Evolutionary conservation across 2,797 vertebrate species (phyloP).

Genomic region (Phrynocephalus guinanensis): DNA sequence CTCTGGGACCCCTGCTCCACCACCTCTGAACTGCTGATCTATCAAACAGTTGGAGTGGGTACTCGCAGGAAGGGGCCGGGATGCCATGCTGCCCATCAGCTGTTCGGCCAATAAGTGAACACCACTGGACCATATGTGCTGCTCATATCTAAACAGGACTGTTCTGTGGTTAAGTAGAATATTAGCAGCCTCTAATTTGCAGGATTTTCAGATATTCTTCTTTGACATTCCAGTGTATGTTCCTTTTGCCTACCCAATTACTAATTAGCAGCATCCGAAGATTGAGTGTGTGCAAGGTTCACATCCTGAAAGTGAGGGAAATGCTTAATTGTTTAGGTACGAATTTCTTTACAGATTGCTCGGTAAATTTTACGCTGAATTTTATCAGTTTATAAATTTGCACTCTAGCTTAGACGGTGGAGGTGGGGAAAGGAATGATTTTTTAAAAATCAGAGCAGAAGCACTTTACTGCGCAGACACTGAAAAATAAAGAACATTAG

Average conservation of each 20-base stretch:
- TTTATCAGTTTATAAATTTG: constrained; percentile 85
- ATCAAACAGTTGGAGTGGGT: no score
- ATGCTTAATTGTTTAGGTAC: constrained; percentile 58
- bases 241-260: not conserved
- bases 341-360: constrained; percentile 71
- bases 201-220: not conserved
- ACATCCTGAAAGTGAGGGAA: constrained; percentile 63
- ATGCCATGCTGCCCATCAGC: no score
- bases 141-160: not conserved
- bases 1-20: no score
- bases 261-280: constrained; percentile 32
- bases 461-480: constrained; percentile 79
- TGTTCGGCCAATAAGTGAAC: no score
- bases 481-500: constrained; percentile 88
- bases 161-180: not conserved
- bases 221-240: not conserved
- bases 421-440: constrained; percentile 17
- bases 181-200: no score
- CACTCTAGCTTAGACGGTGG: constrained; percentile 61
- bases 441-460: constrained; percentile 65
- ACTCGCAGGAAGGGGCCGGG: no score
- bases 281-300: constrained; percentile 53
- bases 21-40: no score
- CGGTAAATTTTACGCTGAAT: constrained; percentile 78
- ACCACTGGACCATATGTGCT: no score